phyloP scores from a whole-genome alignment of 2,888 invertebrate species.

The Zootermopsis nevadensis region DNA sequence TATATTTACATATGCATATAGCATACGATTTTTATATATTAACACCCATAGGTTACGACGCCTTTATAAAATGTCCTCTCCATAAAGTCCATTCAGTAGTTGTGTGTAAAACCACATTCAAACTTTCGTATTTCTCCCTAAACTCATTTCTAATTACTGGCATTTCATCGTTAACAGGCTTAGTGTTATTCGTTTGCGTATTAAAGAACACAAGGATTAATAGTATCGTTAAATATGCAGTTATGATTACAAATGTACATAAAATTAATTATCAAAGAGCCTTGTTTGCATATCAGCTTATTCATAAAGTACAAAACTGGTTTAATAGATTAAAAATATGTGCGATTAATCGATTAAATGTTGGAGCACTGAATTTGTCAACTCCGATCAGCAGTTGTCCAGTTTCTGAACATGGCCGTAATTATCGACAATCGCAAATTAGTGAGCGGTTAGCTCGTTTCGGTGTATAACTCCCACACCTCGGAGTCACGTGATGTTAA shows the following conservation, averaged over 20 bases:
- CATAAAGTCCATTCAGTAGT: too few relatives aligned
- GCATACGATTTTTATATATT: too few relatives aligned
- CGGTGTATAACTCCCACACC: conserved; percentile 26
- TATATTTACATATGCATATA: too few relatives aligned
- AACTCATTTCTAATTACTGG: too few relatives aligned
- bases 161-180: neutral
- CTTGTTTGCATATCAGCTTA: neutral
- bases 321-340: neutral
- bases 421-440: conserved; percentile 37
- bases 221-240: too few relatives aligned
- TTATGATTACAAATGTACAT: neutral
- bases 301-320: neutral
- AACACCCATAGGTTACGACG: too few relatives aligned
- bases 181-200: neutral
- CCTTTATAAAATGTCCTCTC: too few relatives aligned
- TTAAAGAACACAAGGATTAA: neutral
- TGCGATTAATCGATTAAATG: neutral
- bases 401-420: conserved; percentile 18
- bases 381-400: neutral
- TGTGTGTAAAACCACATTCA: too few relatives aligned
- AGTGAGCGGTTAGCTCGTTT: conserved; percentile 35
- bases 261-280: neutral
- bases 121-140: too few relatives aligned
- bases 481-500: conserved; percentile 36
- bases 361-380: neutral